These are phyloP conservation scores for Nibea albiflora DNA, from an alignment of 2,113 vertebrate species.

Conservation along the genomic window DNA sequence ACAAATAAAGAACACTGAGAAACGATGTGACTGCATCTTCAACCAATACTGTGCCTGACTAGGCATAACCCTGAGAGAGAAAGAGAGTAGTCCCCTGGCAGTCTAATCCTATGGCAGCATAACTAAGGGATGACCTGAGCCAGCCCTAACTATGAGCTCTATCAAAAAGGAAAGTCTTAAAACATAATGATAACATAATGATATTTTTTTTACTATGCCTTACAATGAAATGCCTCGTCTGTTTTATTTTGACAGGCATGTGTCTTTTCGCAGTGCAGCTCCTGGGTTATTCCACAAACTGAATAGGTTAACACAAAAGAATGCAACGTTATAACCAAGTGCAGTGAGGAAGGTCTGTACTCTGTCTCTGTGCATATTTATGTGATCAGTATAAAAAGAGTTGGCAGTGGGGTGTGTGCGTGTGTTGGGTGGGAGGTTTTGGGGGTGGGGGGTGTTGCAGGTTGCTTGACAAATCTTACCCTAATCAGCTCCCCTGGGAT, in stretches of 20 bases:
- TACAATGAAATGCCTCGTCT: neutral
- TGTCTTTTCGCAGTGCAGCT: neutral
- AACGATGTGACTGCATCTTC: no score
- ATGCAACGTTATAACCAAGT: neutral
- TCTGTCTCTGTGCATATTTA: conserved; percentile 25
- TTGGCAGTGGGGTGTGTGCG: conserved; percentile 8
- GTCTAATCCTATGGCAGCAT: no score
- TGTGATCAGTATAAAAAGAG: conserved; percentile 31
- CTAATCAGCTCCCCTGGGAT: conserved; percentile 78
- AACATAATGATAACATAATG: neutral
- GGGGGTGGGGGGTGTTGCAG: neutral
- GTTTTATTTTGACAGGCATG: neutral
- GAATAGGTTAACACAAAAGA: conserved; percentile 37
- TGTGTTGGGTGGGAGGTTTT: neutral
- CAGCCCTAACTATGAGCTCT: no score
- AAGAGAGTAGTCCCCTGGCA: no score
- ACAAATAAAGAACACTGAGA: no score
- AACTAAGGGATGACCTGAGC: no score
- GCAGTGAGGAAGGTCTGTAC: neutral
- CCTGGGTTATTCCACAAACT: conserved; percentile 63
- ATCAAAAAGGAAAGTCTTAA: no score
- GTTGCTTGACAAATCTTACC: conserved; percentile 63
- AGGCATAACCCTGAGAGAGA: no score
- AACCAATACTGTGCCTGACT: no score
- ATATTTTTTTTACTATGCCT: neutral